Percentiles rank a stretch among this genome's conserved stretches.
Evolutionary conservation across 1,140 invertebrate species (phyloP).

Genomic region (Sycophila sp.): DNA sequence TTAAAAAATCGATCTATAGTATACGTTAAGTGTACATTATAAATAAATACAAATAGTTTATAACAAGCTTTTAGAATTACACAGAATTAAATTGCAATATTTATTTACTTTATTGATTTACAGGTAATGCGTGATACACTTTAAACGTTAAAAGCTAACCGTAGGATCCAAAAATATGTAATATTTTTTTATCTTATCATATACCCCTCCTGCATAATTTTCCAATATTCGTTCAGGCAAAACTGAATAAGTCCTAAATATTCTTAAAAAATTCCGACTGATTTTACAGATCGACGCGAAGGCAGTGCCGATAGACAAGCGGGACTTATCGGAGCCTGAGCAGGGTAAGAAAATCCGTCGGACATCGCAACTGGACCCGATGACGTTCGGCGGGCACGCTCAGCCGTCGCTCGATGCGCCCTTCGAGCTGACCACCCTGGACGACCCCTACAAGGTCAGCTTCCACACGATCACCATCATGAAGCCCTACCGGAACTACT

Average conservation of each 20-base stretch:
- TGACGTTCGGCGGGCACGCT: conserved; percentile 78
- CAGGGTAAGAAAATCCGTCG: conserved; percentile 68
- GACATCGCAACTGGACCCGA: conserved; percentile 73
- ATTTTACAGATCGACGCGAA: conserved; percentile 72
- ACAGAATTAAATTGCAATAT: too few relatives aligned
- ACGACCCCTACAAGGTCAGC: conserved; percentile 90
- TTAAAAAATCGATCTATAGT: too few relatives aligned
- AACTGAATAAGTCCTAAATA: neutral
- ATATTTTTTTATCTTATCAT: too few relatives aligned
- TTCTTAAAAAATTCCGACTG: too few relatives aligned
- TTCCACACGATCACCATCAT: conserved; percentile 95
- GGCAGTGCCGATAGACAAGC: conserved; percentile 77
- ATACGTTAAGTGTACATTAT: too few relatives aligned
- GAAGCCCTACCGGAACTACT: conserved; percentile 94
- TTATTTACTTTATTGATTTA: too few relatives aligned
- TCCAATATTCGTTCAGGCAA: neutral
- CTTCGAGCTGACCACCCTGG: conserved; percentile 88
- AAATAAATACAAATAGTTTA: too few relatives aligned
- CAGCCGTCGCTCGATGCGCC: conserved; percentile 78
- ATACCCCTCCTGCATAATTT: too few relatives aligned
- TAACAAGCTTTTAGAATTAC: too few relatives aligned
- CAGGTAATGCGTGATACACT: too few relatives aligned
- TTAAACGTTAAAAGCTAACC: too few relatives aligned
- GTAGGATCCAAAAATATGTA: too few relatives aligned
- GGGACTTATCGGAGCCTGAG: conserved; percentile 67